These are phyloP conservation scores for Diloba caeruleocephala DNA, from an alignment of 2,888 invertebrate genomes.

Conservation along the genomic window DNA sequence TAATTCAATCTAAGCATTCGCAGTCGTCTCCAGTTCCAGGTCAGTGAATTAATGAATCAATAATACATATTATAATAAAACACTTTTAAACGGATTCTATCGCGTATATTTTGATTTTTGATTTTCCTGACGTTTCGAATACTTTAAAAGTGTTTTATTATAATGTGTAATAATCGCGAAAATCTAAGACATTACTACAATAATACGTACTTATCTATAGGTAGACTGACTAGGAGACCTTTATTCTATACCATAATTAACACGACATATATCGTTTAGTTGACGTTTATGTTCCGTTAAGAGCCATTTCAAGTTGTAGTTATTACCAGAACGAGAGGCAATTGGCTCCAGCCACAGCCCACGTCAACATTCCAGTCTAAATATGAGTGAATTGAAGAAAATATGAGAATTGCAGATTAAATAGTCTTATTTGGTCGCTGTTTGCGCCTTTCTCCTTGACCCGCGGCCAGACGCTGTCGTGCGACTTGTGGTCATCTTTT, in stretches of 20 bases:
- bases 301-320: constrained; percentile 8
- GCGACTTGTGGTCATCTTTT: constrained; percentile 43
- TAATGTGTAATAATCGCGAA: too few species aligned
- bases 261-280: constrained; percentile 4
- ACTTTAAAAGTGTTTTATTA: too few species aligned
- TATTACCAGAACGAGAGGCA: constrained; percentile 6
- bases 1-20: too few species aligned
- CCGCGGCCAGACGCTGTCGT: constrained; percentile 56
- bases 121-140: too few species aligned
- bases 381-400: constrained; percentile 17
- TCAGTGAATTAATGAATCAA: too few species aligned
- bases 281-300: constrained; percentile 1
- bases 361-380: not conserved
- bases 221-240: constrained; percentile 8
- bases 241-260: constrained; percentile 22
- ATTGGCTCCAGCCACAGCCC: constrained; percentile 1
- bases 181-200: too few species aligned
- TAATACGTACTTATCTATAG: too few species aligned
- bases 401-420: constrained; percentile 35
- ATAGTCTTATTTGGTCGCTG: constrained; percentile 49
- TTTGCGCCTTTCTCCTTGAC: constrained; percentile 73
- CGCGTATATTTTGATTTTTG: too few species aligned
- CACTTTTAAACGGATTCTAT: too few species aligned
- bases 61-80: too few species aligned
- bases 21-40: too few species aligned